Conservation (phyloP, 2,888 invertebrate genomes). For the Aleiodes alternator region DNA sequence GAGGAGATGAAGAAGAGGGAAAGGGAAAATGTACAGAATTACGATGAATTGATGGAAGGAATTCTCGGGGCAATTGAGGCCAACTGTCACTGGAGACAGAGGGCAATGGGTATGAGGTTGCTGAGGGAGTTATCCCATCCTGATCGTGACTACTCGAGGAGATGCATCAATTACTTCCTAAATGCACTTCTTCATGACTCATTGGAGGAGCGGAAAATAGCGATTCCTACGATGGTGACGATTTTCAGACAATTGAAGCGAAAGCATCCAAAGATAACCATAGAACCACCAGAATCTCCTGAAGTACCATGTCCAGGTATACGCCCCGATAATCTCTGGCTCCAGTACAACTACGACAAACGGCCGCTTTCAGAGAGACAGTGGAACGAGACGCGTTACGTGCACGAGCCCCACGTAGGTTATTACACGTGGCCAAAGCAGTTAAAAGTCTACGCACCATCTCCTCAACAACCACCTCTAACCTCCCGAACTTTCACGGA, state of each 20-base stretch:
- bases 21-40: conserved; percentile 76
- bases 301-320: conserved; percentile 75
- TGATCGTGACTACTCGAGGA: conserved; percentile 81
- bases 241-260: conserved; percentile 85
- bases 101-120: conserved; percentile 85
- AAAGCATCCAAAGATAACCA: conserved; percentile 74
- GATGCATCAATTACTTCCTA: conserved; percentile 81
- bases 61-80: conserved; percentile 79
- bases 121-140: conserved; percentile 84
- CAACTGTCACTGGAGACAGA: conserved; percentile 87
- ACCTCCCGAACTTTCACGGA: conserved; percentile 79
- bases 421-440: conserved; percentile 78
- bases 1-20: conserved; percentile 72
- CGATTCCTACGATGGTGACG: conserved; percentile 79
- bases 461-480: conserved; percentile 80
- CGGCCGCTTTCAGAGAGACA: conserved; percentile 81
- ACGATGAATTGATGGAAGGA: conserved; percentile 76
- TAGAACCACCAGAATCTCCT: background rate
- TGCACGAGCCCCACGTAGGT: conserved; percentile 81
- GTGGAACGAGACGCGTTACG: conserved; percentile 85
- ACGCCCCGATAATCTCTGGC: conserved; percentile 85
- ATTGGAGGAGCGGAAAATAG: conserved; percentile 86
- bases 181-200: conserved; percentile 85
- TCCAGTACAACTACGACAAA: conserved; percentile 81
- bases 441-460: conserved; percentile 82